phyloP scores from a whole-genome alignment of 2,113 vertebrate genomes.

The Dicrurus megarhynchus region DNA sequence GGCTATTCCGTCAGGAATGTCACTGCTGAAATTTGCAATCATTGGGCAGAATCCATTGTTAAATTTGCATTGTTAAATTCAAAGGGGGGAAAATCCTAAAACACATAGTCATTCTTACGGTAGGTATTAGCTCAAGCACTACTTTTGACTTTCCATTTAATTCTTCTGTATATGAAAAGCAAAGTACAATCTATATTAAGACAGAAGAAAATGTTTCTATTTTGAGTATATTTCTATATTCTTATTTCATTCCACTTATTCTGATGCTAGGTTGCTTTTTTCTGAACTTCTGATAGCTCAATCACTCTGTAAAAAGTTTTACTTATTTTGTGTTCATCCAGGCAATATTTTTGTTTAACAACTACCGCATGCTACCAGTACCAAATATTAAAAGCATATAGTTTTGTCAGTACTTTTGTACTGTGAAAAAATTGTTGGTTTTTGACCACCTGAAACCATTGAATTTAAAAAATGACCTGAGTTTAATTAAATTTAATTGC shows the following conservation, averaged over 20 bases:
- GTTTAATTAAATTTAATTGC: background rate
- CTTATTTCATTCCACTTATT: slow-evolving; percentile 35
- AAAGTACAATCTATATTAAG: slow-evolving; percentile 41
- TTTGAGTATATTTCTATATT: slow-evolving; percentile 47
- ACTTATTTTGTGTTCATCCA: background rate
- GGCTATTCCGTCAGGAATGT: slow-evolving; percentile 68
- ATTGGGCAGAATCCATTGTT: slow-evolving; percentile 58
- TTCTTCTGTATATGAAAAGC: slow-evolving; percentile 36
- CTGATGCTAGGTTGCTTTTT: background rate
- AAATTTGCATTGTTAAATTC: slow-evolving; percentile 72
- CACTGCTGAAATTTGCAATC: slow-evolving; percentile 54
- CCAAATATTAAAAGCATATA: background rate
- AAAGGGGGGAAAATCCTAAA: slow-evolving; percentile 13
- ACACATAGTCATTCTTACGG: background rate
- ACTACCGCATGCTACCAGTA: background rate
- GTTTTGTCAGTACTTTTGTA: background rate
- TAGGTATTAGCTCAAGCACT: slow-evolving; percentile 6
- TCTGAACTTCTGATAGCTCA: background rate
- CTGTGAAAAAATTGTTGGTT: background rate
- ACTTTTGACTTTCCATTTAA: slow-evolving; percentile 21
- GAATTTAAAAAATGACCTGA: background rate
- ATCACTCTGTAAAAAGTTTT: slow-evolving; percentile 36
- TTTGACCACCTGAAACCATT: background rate
- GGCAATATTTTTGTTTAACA: background rate
- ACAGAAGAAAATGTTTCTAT: slow-evolving; percentile 31